Percentiles rank a stretch among this genome's conserved stretches.
These are phyloP conservation scores for Spongilla lacustris DNA, from an alignment of 37 sponge, comb jelly and placozoan species.

Conservation along the genomic window DNA sequence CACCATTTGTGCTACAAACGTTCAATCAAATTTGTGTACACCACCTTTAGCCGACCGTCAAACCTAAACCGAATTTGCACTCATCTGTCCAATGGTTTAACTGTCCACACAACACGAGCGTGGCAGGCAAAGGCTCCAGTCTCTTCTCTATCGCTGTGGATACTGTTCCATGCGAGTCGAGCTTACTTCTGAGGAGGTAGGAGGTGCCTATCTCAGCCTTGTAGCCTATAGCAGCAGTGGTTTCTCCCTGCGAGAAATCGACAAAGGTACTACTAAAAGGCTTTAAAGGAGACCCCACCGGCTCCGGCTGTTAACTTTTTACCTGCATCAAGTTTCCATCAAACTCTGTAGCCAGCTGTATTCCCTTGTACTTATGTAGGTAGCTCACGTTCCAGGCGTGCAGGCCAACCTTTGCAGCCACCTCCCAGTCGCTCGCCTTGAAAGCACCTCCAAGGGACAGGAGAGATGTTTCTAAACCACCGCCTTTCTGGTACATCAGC, in stretches of 20 bases:
- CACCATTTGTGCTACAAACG: neutral
- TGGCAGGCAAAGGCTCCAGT: constrained; percentile 87
- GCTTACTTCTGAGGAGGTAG: constrained; percentile 69
- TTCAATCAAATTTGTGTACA: neutral
- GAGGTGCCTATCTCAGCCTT: constrained; percentile 66
- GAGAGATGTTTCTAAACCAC: constrained; percentile 64
- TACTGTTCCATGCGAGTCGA: constrained; percentile 83
- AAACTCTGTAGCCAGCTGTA: constrained; percentile 46
- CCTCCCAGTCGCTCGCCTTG: constrained; percentile 56
- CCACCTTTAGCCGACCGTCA: constrained; percentile 72
- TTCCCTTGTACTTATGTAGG: constrained; percentile 49
- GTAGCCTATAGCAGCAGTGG: constrained; percentile 72
- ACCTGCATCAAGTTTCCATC: constrained; percentile 77
- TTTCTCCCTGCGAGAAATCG: constrained; percentile 40
- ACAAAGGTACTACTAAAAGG: constrained; percentile 5
- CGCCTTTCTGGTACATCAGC: constrained; percentile 73
- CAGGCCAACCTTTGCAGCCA: constrained; percentile 58
- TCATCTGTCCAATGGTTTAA: constrained; percentile 88
- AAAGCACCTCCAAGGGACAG: constrained; percentile 79
- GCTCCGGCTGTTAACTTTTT: neutral
- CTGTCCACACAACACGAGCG: constrained; percentile 74
- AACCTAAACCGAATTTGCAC: constrained; percentile 84
- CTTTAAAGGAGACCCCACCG: too few species aligned
- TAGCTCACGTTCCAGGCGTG: constrained; percentile 63
- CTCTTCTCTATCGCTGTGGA: constrained; percentile 82